phyloP scores from a whole-genome alignment of 1,140 invertebrate species.

The Plectrocnemia conspersa region DNA sequence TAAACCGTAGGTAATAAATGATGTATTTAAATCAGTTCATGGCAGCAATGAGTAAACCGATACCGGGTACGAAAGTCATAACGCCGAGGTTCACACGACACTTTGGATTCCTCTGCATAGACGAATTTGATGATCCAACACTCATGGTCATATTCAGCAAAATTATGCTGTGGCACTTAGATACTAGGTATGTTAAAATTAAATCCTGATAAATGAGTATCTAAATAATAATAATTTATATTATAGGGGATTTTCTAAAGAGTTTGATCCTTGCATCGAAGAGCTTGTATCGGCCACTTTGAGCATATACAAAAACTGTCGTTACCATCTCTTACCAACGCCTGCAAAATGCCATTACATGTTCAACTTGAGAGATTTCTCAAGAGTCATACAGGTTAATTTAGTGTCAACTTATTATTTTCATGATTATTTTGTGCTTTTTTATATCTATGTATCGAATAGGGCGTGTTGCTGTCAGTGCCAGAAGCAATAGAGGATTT shows the following conservation, averaged over 20 bases:
- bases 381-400: conserved; percentile 78
- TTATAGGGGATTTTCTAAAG: conserved; percentile 84
- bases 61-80: conserved; percentile 76
- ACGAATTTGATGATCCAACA: conserved; percentile 83
- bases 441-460: conserved; percentile 24
- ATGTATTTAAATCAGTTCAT: conserved; percentile 55
- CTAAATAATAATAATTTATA: conserved; percentile 11
- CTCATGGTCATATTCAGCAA: conserved; percentile 84
- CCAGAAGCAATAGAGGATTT: conserved; percentile 87
- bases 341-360: conserved; percentile 89
- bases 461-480: conserved; percentile 87
- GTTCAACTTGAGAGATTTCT: conserved; percentile 93
- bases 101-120: conserved; percentile 84
- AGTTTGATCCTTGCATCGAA: conserved; percentile 89
- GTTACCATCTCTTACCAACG: conserved; percentile 80
- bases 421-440: neutral
- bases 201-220: neutral
- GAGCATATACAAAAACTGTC: conserved; percentile 80
- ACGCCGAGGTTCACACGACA: conserved; percentile 86
- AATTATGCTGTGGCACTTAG: conserved; percentile 92
- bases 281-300: conserved; percentile 84
- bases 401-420: neutral
- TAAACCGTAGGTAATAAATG: neutral
- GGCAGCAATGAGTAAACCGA: conserved; percentile 82
- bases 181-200: conserved; percentile 60